Evolutionary conservation across 1,140 invertebrate species (phyloP), one percentile per base, ranked within the genome.

Genomic region (Pseudomyrmex concolor): DNA sequence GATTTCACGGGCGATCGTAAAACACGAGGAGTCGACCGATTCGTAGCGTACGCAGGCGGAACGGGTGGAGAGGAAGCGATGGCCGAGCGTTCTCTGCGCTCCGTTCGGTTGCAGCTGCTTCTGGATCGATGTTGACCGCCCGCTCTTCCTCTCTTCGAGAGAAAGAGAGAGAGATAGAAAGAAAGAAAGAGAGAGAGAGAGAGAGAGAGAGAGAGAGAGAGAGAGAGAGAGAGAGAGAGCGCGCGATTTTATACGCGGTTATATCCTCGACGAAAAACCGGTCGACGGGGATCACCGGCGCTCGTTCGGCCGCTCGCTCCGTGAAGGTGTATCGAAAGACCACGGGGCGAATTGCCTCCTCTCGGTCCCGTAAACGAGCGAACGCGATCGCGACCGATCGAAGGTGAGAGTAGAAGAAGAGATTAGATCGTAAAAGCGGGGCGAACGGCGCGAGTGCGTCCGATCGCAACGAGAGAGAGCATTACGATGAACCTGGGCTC

Each of bases 1-100:
- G 86, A 84, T 87, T 87, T 86, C 85, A 86, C 80, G 80, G 85
- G 64, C 83, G 43, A 54, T 86, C 84, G 85, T 87, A 87, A 87
- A 87, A 87, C 85, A 83, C 63, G 10, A 43, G 34, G 34, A 71
- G 84, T 17, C 84, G 84, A 17, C 48, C 76, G 84, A 86, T 86
- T 73, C 84, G 76, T 71, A 59, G 51, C 64, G 45, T 80, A 80
- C 43, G 66, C 66, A 80, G 54, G 51, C 54, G 22, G 60, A 68
- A 62, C 59, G 82, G 43, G 73, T 64, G 50, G 55, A 9, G 34
- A 19, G 5, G 54, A 68, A 34, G 17, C 67, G 43, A 63, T 34
- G 25, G 45, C 25, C 19, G 73, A 22, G 64, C 45, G 43, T 67
- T 54, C 25, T 7, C 43, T 63, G 8, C 71, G 54, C 72, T 76